phyloP scores from a whole-genome alignment of 2,113 vertebrate genomes.

The Alethe castanea region DNA sequence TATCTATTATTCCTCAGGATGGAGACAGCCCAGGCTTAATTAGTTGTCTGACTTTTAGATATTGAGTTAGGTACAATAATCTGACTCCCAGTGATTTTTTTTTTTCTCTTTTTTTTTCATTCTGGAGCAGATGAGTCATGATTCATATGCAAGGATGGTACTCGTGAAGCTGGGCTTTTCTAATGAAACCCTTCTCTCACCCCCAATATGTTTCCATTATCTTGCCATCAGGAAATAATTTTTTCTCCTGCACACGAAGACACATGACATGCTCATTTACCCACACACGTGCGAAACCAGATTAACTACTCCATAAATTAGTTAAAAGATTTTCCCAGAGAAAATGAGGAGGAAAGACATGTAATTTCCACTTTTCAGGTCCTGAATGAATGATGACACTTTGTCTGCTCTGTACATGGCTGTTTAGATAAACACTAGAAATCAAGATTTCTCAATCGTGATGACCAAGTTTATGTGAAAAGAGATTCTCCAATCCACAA shows the following conservation, averaged over 20 bases:
- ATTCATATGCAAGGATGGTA: neutral
- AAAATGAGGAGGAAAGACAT: constrained; percentile 31
- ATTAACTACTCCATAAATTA: constrained; percentile 56
- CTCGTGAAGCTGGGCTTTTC: neutral
- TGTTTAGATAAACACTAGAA: neutral
- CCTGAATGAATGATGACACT: neutral
- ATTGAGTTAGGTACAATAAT: neutral
- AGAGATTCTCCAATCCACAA: neutral
- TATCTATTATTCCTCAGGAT: constrained; percentile 2
- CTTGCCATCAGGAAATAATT: constrained; percentile 47
- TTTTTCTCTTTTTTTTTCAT: neutral
- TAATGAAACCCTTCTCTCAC: constrained; percentile 11
- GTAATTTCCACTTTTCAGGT: constrained; percentile 2
- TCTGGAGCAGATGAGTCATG: constrained; percentile 17
- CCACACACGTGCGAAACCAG: neutral
- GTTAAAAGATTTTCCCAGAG: constrained; percentile 46
- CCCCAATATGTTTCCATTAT: constrained; percentile 41
- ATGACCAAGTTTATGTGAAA: neutral
- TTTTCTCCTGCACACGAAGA: neutral
- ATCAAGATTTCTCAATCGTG: neutral
- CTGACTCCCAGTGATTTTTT: neutral
- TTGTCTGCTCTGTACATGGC: neutral
- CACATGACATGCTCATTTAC: constrained; percentile 29
- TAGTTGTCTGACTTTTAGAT: constrained; percentile 35
- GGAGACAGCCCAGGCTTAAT: constrained; percentile 28